phyloP scores from a whole-genome alignment of 2,113 vertebrate species.

The Noctilio leporinus region DNA sequence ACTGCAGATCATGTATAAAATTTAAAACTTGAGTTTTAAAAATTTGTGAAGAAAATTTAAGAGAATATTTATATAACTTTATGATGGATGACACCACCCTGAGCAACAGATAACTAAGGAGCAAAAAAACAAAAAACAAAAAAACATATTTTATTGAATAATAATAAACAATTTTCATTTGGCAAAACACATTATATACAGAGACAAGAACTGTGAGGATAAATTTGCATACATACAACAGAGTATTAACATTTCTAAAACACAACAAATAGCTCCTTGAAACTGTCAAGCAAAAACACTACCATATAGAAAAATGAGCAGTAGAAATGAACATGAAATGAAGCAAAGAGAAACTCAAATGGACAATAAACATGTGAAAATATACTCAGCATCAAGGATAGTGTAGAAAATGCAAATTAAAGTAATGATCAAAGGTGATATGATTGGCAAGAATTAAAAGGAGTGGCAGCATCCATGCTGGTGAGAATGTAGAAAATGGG shows the following conservation, averaged over 20 bases:
- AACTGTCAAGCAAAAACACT: background rate
- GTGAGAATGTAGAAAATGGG: slow-evolving; percentile 30
- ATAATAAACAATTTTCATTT: slow-evolving; percentile 44
- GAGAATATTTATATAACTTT: background rate
- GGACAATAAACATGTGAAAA: background rate
- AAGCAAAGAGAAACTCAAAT: slow-evolving; percentile 13
- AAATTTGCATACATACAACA: background rate
- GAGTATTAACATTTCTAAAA: slow-evolving; percentile 20
- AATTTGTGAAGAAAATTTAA: background rate
- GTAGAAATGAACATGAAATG: background rate
- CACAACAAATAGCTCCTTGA: background rate
- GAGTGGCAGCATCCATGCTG: background rate
- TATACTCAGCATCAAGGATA: background rate
- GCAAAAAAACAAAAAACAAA: slow-evolving; percentile 10
- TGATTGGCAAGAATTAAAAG: background rate
- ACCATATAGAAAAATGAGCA: background rate
- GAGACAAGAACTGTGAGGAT: background rate
- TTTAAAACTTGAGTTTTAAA: background rate
- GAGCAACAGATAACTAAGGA: background rate
- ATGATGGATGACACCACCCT: background rate
- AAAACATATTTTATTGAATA: background rate
- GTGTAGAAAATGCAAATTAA: slow-evolving; percentile 11
- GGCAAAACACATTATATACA: slow-evolving; percentile 10
- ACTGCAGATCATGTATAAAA: background rate
- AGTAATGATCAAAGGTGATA: background rate